Percentiles rank a stretch among this genome's conserved stretches.
These are phyloP conservation scores for Torymus texanus DNA, from an alignment of 2,888 invertebrate genomes.

Conservation along the genomic window DNA sequence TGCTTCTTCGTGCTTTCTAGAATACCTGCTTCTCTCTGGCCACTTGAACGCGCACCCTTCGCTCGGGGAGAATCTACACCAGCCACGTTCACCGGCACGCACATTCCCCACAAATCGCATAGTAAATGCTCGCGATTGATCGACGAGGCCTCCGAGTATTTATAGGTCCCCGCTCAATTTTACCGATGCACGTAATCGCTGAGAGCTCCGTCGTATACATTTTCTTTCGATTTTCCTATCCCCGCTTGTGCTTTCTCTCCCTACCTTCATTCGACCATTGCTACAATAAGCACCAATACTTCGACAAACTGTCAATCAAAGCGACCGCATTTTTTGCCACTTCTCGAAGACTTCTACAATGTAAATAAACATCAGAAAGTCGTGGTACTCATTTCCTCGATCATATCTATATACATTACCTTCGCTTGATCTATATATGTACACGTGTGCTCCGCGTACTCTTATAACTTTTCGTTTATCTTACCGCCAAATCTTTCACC, in stretches of 20 bases:
- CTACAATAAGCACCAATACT: not conserved
- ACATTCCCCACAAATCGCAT: too few relatives aligned
- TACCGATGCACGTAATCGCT: not conserved
- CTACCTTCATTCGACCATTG: not conserved
- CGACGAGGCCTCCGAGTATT: not conserved
- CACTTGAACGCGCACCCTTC: not conserved
- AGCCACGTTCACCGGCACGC: too few relatives aligned
- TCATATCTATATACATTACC: too few relatives aligned
- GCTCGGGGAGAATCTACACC: too few relatives aligned
- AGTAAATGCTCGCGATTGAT: too few relatives aligned
- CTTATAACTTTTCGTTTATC: too few relatives aligned
- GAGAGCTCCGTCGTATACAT: not conserved
- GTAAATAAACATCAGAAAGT: too few relatives aligned
- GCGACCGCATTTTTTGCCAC: not conserved
- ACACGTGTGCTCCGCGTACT: too few relatives aligned
- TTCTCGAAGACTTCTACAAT: not conserved
- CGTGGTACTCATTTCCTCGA: too few relatives aligned
- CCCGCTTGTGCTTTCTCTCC: not conserved
- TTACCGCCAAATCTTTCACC: too few relatives aligned
- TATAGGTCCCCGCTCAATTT: conserved; percentile 19
- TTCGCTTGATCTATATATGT: too few relatives aligned
- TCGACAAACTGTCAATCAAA: conserved; percentile 11
- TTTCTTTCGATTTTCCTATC: not conserved
- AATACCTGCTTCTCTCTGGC: conserved; percentile 18
- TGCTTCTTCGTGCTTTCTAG: conserved; percentile 32